These are phyloP conservation scores for Busseola fusca DNA, from an alignment of 2,888 invertebrate species.

Conservation along the genomic window DNA sequence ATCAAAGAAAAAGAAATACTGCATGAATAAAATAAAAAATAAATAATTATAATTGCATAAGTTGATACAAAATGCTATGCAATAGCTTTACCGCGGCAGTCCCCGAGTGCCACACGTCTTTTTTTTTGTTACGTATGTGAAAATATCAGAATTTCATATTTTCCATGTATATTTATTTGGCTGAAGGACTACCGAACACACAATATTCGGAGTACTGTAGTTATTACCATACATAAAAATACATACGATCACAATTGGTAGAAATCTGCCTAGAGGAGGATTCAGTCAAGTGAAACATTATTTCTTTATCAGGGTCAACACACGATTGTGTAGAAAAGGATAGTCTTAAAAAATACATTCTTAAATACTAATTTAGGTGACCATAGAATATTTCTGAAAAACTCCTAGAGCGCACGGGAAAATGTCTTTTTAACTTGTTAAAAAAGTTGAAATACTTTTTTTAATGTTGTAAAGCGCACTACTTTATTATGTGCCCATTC, in stretches of 20 bases:
- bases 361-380: not conserved
- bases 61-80: too few relatives aligned
- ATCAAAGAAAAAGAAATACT: too few relatives aligned
- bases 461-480: too few relatives aligned
- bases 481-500: too few relatives aligned
- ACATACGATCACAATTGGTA: slow-evolving; percentile 53
- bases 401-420: too few relatives aligned
- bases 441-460: too few relatives aligned
- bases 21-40: too few relatives aligned
- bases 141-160: slow-evolving; percentile 23
- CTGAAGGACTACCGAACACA: slow-evolving; percentile 38
- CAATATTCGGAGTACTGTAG: slow-evolving; percentile 36
- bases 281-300: slow-evolving; percentile 52
- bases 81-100: too few relatives aligned
- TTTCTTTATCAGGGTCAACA: slow-evolving; percentile 24
- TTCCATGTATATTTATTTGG: slow-evolving; percentile 36
- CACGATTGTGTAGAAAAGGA: not conserved
- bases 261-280: slow-evolving; percentile 51
- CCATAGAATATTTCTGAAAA: not conserved
- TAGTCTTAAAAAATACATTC: not conserved
- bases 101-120: too few relatives aligned
- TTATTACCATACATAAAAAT: slow-evolving; percentile 51
- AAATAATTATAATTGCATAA: too few relatives aligned
- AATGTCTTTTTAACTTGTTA: too few relatives aligned
- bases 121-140: not conserved